Base-by-base conservation (phyloP, 2,113 vertebrate species). In the Ictalurus punctatus region DNA sequence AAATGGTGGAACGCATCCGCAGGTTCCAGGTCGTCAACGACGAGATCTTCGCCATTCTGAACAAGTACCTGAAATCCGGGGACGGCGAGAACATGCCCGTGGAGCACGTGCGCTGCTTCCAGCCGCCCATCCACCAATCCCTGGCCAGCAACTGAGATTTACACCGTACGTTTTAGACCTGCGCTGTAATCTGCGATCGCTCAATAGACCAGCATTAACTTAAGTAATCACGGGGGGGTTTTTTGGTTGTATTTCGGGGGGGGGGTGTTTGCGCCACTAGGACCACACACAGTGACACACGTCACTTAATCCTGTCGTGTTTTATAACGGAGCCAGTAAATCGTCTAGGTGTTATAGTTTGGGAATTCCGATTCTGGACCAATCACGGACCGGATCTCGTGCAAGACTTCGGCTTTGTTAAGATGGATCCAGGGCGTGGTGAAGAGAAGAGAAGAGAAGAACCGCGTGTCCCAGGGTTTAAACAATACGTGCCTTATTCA, bases 1-100 rank as follows among this genome's bases (percentile, higher is more conserved):
- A 99, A 94, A 99, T 99, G 98, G 98, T 98, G 21, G 98, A 99
- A 88, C 95, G 98, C 89, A 99, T 99, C 92, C 97, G 97, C 30
- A 99, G 99, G 92, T 99, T 98, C 95, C 98, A 99, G 92, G 95
- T 99, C 80, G 92, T 99, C 65, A 99, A 99, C 54, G 96, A 99
- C 23, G 98, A 99, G 94, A 97, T 99, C 58, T 98, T 99, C 23
- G 95, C 95, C 88, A 97, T 98, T 92, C 93, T 99, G 93, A 97
- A 97, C 96, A 99, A 99, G 93, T 99, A 99, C 94, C 90, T 99
- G 95, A 99, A 99, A 93, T 96, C 98, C 0, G 98, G 98, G 0
- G 98, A 99, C 0, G 98, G 98, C 0, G 98, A 99, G 93, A 97
- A 97, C 95, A 97, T 97, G 54, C 98, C 98, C 0, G 98, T 99